Evolutionary conservation across 2,797 vertebrate species (phyloP).

Genomic region (Danionella dracula): DNA sequence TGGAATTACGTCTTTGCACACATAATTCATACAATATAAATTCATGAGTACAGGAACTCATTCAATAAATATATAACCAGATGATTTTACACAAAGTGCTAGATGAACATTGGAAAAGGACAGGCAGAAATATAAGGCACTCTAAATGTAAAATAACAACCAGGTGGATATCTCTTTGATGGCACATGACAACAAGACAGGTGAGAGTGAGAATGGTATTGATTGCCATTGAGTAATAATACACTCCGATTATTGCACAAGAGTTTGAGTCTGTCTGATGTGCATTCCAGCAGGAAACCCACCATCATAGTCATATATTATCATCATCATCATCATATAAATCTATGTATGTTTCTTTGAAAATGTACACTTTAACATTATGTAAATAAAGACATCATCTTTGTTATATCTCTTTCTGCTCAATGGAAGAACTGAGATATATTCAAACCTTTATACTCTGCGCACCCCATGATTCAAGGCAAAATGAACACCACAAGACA

Average conservation of each 20-base stretch:
- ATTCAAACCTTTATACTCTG: conserved; percentile 99
- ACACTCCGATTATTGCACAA: conserved; percentile 94
- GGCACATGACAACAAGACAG: conserved; percentile 11
- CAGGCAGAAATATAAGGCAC: conserved; percentile 99
- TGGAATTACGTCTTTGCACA: conserved; percentile 77
- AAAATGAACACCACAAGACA: conserved; percentile 59
- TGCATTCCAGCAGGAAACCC: conserved; percentile 87
- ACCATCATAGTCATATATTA: conserved; percentile 27
- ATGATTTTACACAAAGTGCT: conserved; percentile 63
- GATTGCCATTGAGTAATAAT: conserved; percentile 19
- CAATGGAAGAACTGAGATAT: conserved; percentile 81
- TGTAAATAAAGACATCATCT: conserved; percentile 49
- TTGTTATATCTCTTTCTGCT: conserved; percentile 50
- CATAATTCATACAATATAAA: conserved; percentile 71
- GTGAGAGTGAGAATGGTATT: conserved; percentile 49
- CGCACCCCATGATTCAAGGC: conserved; percentile 74
- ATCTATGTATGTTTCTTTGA: conserved; percentile 17
- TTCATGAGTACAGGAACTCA: conserved; percentile 57
- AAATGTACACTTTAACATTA: conserved; percentile 41
- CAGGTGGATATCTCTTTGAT: conserved; percentile 57
- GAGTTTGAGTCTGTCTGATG: conserved; percentile 87
- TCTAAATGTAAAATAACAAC: conserved; percentile 93
- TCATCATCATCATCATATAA: not conserved
- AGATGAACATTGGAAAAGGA: conserved; percentile 80
- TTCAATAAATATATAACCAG: conserved; percentile 64